Conservation (phyloP, 2,113 vertebrate species). For the Fregata magnificens region DNA sequence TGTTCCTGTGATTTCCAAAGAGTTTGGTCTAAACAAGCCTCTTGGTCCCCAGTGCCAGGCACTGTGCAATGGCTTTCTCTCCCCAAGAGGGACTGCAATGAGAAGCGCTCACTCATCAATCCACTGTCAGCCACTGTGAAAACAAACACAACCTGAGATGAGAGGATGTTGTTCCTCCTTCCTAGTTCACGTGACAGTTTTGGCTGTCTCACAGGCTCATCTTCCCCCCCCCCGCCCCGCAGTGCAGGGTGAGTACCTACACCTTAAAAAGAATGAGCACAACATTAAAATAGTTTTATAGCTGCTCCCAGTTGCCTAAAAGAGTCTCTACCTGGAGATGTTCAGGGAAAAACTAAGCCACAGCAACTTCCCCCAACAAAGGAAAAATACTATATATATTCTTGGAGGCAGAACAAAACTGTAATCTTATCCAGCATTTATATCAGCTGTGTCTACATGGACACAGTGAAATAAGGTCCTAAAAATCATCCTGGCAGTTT, state of each 20-base stretch:
- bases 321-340: not conserved
- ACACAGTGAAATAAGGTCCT: constrained; percentile 34
- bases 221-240: accelerated
- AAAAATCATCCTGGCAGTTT: constrained; percentile 61
- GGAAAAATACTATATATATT: not conserved
- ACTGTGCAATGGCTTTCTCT: not conserved
- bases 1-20: not conserved
- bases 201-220: not conserved
- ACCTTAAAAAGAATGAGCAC: not conserved
- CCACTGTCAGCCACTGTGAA: not conserved
- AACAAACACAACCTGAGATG: not conserved
- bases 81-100: not conserved
- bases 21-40: not conserved
- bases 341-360: not conserved
- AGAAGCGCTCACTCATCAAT: not conserved
- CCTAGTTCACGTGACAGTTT: accelerated
- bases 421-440: not conserved
- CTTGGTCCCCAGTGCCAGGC: too few relatives aligned
- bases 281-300: not conserved
- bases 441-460: constrained; percentile 9
- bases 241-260: too few relatives aligned
- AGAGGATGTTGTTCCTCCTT: not conserved
- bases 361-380: not conserved
- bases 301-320: not conserved
- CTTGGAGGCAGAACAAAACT: not conserved